Evolutionary conservation across 92 coral and sea anemone species (phyloP).

Genomic region (Porites rus): DNA sequence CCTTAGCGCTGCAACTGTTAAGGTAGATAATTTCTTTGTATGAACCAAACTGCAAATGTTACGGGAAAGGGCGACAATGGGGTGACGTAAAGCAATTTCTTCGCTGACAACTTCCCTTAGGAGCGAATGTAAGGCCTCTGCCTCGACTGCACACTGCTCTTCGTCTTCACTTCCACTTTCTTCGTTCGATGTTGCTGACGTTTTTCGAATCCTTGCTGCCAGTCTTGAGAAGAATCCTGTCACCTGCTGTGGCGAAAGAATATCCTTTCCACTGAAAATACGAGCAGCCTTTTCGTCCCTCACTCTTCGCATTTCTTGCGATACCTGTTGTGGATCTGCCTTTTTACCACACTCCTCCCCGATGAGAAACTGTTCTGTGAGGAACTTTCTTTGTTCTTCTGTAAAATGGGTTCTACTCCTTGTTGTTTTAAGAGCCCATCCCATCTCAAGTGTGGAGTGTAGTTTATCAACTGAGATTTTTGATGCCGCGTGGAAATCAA

Average conservation of each 20-base stretch:
- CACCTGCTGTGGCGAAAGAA: conserved; percentile 28
- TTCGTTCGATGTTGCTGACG: conserved; percentile 6
- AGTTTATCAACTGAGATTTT: background rate
- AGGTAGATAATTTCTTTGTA: conserved; percentile 17
- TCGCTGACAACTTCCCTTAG: conserved; percentile 12
- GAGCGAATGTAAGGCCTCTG: conserved; percentile 21
- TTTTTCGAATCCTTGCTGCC: conserved; percentile 28
- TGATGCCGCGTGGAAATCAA: conserved; percentile 8
- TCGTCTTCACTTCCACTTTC: conserved; percentile 20
- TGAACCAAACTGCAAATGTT: conserved; percentile 44
- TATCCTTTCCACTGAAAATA: conserved; percentile 33
- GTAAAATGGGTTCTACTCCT: conserved; percentile 7
- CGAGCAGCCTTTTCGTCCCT: conserved; percentile 26
- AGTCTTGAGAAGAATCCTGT: conserved; percentile 22
- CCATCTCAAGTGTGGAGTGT: conserved; percentile 31
- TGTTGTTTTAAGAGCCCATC: conserved; percentile 42
- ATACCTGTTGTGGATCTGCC: conserved; percentile 26
- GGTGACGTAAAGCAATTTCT: background rate
- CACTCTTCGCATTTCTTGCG: conserved; percentile 45
- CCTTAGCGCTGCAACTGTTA: conserved; percentile 13
- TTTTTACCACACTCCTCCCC: conserved; percentile 37
- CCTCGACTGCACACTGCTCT: conserved; percentile 19
- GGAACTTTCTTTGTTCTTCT: background rate
- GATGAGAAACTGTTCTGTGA: conserved; percentile 31
- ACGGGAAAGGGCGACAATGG: conserved; percentile 26